phyloP scores from a whole-genome alignment of 2,888 invertebrate genomes.

The Lycophotia porphyrea region DNA sequence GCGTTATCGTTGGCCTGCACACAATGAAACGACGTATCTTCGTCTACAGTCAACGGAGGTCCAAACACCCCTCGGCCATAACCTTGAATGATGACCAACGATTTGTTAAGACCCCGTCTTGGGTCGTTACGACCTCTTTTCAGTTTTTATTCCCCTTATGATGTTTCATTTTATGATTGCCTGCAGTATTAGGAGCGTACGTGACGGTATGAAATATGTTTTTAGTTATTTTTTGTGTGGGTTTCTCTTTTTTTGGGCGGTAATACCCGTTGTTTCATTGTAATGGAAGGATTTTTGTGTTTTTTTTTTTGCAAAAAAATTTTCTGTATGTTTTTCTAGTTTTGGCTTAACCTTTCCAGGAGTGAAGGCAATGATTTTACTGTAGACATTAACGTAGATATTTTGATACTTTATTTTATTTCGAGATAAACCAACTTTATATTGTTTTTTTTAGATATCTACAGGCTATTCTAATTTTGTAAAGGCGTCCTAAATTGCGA shows the following conservation, averaged over 20 bases:
- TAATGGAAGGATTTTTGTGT: slow-evolving; percentile 3
- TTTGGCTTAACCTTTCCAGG: neutral
- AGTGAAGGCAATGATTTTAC: neutral
- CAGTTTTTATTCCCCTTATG: slow-evolving; percentile 88
- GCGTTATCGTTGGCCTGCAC: slow-evolving; percentile 80
- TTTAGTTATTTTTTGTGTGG: slow-evolving; percentile 61
- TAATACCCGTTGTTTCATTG: slow-evolving; percentile 36
- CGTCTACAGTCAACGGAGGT: slow-evolving; percentile 74
- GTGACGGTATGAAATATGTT: slow-evolving; percentile 79
- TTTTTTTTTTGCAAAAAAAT: neutral
- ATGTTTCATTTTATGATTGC: slow-evolving; percentile 89
- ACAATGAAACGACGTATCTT: slow-evolving; percentile 88
- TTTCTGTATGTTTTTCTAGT: neutral
- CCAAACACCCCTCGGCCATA: slow-evolving; percentile 81
- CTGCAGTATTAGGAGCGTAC: slow-evolving; percentile 81
- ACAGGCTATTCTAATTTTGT: slow-evolving; percentile 37
- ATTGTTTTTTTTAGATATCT: neutral
- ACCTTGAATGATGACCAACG: slow-evolving; percentile 88
- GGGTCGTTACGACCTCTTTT: slow-evolving; percentile 86
- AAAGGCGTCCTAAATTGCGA: slow-evolving; percentile 37
- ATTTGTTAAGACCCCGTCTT: slow-evolving; percentile 87
- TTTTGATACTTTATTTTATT: neutral
- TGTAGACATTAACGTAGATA: neutral
- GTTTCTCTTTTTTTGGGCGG: slow-evolving; percentile 40
- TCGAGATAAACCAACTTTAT: too few relatives aligned